A percentile compares a stretch with the other conserved stretches of the same genome.
Conservation (phyloP, 2,888 invertebrate genomes). For the Eremobia ochroleuca region DNA sequence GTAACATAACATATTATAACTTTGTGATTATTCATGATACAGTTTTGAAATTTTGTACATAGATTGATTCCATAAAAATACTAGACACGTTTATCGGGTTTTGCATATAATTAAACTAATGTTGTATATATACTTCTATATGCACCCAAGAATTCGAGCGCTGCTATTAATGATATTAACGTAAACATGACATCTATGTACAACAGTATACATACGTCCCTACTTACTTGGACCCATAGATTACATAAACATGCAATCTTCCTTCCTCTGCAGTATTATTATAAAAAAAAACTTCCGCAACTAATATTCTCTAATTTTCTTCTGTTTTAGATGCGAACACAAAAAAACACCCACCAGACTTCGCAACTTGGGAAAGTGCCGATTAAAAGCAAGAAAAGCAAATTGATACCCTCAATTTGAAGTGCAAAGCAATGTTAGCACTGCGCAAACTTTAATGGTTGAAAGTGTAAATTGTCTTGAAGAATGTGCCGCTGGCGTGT, state of each 20-base stretch:
- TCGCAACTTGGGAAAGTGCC: constrained; percentile 23
- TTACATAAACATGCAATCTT: background rate
- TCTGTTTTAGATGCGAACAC: constrained; percentile 16
- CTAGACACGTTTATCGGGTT: too few relatives aligned
- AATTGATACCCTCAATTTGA: constrained; percentile 31
- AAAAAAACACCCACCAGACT: constrained; percentile 18
- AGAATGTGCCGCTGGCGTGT: constrained; percentile 39
- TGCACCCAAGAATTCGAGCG: background rate
- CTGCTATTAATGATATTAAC: constrained; percentile 4
- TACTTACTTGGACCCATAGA: background rate
- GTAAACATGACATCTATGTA: background rate
- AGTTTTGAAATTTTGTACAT: too few relatives aligned
- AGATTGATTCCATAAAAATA: too few relatives aligned
- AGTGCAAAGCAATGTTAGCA: constrained; percentile 34
- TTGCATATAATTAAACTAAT: too few relatives aligned
- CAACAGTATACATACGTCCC: background rate
- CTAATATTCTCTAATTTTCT: constrained; percentile 23
- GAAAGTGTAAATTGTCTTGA: constrained; percentile 45
- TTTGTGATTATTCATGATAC: too few relatives aligned
- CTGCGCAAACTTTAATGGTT: constrained; percentile 31
- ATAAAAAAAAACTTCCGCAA: constrained; percentile 8
- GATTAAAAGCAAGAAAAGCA: constrained; percentile 27
- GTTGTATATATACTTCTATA: background rate
- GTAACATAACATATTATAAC: too few relatives aligned
- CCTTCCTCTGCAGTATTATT: constrained; percentile 5